Percentiles rank a stretch among this genome's conserved stretches.
Conservation (phyloP, 2,113 vertebrate species). For the Gila orcuttii region DNA sequence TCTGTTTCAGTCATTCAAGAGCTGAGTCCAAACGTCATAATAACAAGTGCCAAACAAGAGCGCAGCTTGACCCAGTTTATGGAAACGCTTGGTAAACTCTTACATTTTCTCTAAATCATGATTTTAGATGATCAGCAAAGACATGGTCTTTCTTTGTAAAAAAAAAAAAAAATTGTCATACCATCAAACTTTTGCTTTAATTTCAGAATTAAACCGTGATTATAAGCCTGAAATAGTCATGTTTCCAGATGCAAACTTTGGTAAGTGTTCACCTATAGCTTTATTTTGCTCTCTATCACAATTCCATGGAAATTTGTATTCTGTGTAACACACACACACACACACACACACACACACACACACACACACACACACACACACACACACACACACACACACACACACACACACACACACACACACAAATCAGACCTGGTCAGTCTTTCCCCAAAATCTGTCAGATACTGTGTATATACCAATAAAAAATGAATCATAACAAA, state of each 20-base stretch:
- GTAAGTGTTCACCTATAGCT: conserved; percentile 66
- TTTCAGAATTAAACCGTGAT: conserved; percentile 71
- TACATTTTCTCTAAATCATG: background rate
- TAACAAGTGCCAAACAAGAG: conserved; percentile 95
- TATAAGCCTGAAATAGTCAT: conserved; percentile 84
- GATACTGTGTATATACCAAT: background rate
- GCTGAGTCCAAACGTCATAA: conserved; percentile 81
- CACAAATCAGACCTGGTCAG: background rate
- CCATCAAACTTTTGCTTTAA: background rate
- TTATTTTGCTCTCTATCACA: background rate
- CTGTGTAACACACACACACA: background rate
- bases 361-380: too few relatives aligned
- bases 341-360: too few relatives aligned
- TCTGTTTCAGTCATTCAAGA: conserved; percentile 81
- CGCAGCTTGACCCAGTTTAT: conserved; percentile 81
- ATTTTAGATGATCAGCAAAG: background rate
- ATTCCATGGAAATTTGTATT: too few relatives aligned
- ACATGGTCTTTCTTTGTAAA: background rate
- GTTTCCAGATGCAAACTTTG: conserved; percentile 90
- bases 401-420: too few relatives aligned
- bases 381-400: too few relatives aligned
- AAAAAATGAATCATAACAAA: background rate
- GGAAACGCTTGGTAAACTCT: conserved; percentile 73
- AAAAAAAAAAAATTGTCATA: background rate
- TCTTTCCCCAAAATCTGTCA: background rate